These are phyloP conservation scores for Cheilosia vernalis DNA, from an alignment of 2,888 invertebrate species.

Conservation along the genomic window DNA sequence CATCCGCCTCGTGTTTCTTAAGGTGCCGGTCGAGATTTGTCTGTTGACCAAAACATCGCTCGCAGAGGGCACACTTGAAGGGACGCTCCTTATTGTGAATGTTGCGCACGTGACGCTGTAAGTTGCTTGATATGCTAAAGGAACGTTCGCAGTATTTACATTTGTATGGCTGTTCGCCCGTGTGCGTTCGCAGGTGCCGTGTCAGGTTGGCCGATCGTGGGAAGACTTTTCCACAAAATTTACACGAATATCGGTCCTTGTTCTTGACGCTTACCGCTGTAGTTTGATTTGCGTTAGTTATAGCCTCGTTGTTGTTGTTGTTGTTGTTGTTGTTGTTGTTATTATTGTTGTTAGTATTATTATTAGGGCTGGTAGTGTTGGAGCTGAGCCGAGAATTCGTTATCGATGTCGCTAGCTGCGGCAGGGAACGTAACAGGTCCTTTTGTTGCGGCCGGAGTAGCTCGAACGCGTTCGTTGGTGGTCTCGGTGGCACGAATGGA, in stretches of 20 bases:
- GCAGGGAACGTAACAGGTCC: constrained; percentile 71
- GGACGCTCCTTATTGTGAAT: constrained; percentile 99
- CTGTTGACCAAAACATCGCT: constrained; percentile 99
- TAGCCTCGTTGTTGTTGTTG: constrained; percentile 77
- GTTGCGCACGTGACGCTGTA: constrained; percentile 98
- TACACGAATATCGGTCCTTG: constrained; percentile 97
- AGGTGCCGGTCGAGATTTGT: constrained; percentile 98
- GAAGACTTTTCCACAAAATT: constrained; percentile 98
- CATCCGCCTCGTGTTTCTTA: constrained; percentile 98
- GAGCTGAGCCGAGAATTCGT: constrained; percentile 56
- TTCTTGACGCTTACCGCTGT: constrained; percentile 86
- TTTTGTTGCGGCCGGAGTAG: constrained; percentile 84
- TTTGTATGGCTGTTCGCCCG: constrained; percentile 98
- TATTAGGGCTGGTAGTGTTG: constrained; percentile 69
- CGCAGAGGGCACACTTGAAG: constrained; percentile 98
- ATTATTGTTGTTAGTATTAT: constrained; percentile 76
- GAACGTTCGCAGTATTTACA: constrained; percentile 99
- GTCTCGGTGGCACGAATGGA: constrained; percentile 84
- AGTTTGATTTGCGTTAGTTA: constrained; percentile 78
- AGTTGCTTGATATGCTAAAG: constrained; percentile 99
- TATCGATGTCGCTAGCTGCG: constrained; percentile 70
- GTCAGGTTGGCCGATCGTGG: constrained; percentile 98
- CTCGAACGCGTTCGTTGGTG: constrained; percentile 86
- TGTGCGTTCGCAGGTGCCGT: constrained; percentile 97
- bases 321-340: constrained; percentile 77